Evolutionary conservation across 2,113 vertebrate species (phyloP).

Genomic region (Sinocyclocheilus grahami): DNA sequence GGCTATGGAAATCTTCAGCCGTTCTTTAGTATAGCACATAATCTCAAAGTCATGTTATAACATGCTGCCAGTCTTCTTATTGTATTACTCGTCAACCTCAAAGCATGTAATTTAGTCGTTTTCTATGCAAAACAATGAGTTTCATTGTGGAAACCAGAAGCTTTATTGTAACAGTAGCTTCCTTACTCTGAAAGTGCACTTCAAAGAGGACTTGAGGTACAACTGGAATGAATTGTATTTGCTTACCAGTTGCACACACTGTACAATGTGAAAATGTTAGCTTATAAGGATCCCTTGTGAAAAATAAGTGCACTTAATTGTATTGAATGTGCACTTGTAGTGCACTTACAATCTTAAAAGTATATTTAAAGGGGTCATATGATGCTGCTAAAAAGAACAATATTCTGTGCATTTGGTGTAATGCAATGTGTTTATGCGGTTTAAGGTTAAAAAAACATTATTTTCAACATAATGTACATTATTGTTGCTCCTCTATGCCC

Average conservation of each 20-base stretch:
- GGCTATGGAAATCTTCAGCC: not conserved
- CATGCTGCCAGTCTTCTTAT: constrained; percentile 14
- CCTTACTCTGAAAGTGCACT: not conserved
- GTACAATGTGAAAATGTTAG: not conserved
- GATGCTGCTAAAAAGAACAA: too few species aligned
- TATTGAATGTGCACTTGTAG: not conserved
- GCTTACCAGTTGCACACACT: not conserved
- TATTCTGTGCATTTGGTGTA: too few species aligned
- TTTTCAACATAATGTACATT: too few species aligned
- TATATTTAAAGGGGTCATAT: not conserved
- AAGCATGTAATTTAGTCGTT: constrained; percentile 27
- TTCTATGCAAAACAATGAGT: constrained; percentile 14
- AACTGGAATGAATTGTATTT: constrained; percentile 29
- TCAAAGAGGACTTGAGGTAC: constrained; percentile 28
- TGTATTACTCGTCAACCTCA: constrained; percentile 14
- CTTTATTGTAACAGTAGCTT: constrained; percentile 31
- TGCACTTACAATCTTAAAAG: not conserved
- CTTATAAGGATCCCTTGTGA: not conserved
- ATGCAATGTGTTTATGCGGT: too few species aligned
- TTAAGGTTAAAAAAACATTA: too few species aligned
- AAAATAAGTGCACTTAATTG: not conserved
- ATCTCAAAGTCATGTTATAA: constrained; percentile 30
- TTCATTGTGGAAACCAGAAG: constrained; percentile 33
- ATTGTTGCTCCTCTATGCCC: too few species aligned
- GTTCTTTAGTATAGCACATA: not conserved